Percentiles rank a stretch among this genome's conserved stretches.
Conservation (phyloP, 92 coral and sea anemone species). For the Meandrina meandrites region DNA sequence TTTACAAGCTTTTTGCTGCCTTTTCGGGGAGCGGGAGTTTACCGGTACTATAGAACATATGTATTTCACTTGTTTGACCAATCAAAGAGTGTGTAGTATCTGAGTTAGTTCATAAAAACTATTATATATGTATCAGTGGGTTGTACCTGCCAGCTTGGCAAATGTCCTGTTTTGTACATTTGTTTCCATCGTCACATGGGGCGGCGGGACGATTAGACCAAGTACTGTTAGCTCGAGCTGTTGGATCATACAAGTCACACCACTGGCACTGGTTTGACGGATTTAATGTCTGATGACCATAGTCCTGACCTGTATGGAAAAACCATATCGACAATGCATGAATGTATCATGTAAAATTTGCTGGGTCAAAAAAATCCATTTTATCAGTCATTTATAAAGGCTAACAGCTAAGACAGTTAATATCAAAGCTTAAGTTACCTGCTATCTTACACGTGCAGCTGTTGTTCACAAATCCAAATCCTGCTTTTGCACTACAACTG, state of each 20-base stretch:
- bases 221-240: conserved; percentile 50
- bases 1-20: too few relatives aligned
- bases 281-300: conserved; percentile 69
- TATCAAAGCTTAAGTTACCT: conserved; percentile 37
- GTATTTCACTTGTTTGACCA: too few relatives aligned
- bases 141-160: conserved; percentile 49
- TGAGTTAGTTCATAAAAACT: too few relatives aligned
- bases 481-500: conserved; percentile 74
- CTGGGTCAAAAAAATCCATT: too few relatives aligned
- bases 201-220: conserved; percentile 81
- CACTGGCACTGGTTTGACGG: conserved; percentile 85
- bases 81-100: too few relatives aligned
- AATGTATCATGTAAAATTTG: too few relatives aligned
- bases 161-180: conserved; percentile 71
- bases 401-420: too few relatives aligned
- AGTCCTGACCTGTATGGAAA: conserved; percentile 63
- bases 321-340: too few relatives aligned
- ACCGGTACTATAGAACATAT: too few relatives aligned
- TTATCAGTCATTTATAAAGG: too few relatives aligned
- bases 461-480: conserved; percentile 74
- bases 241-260: conserved; percentile 82
- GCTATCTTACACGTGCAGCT: conserved; percentile 81
- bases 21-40: too few relatives aligned
- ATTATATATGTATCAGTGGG: neutral
- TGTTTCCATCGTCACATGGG: conserved; percentile 71